Base-by-base conservation (phyloP, 2,113 vertebrate genomes). In the Numida meleagris region DNA sequence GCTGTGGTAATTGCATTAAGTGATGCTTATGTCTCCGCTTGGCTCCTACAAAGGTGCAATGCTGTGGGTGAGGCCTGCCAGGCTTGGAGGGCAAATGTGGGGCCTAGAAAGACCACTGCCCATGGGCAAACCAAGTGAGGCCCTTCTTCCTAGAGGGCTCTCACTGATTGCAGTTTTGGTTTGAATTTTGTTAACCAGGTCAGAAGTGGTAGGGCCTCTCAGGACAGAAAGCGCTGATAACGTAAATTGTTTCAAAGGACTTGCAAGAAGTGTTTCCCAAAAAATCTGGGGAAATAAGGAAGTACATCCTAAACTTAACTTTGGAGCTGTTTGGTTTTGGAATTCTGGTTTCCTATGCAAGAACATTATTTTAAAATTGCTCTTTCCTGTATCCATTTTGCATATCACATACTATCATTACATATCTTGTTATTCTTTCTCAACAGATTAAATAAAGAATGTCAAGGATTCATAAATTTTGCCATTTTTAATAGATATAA, bases 11-110 rank as follows among this genome's bases (percentile, higher is more conserved):
- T 59, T 42, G 55, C 80, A 29, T 74, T 63, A 68, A 76, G 51
- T 77, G 72, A n/a, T 79, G 65, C 29, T 42, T 43, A 3, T 62
- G 68, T 34, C 51, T 61, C 50, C 6, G 14, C 63, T 89, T 91
- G 76, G 50, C 59, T 77, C 20, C 50, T 86, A 53, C 61, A 24
- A 43, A 73, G 55, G 21, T 19, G 27, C 36, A 25, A 10, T 43
- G 45, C 58, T 77, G 38, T 1, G 2, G 7, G 25, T 43, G 63
- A 42, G 51, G 50, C n/a, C 42, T 0, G 0, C 16, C 78, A 53
- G 27, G 21, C 36, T 36, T 2, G 0, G 33, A 70, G 59, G 20
- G 59, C 27, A 89, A 7, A 80, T 6, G 14, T 6, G 10, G 14
- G 31, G 27, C 23, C 25, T 57, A 21, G 40, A 45, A 70, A 43